These are phyloP conservation scores for Ancistrus triradiatus DNA, from an alignment of 2,113 vertebrate species.

Conservation along the genomic window DNA sequence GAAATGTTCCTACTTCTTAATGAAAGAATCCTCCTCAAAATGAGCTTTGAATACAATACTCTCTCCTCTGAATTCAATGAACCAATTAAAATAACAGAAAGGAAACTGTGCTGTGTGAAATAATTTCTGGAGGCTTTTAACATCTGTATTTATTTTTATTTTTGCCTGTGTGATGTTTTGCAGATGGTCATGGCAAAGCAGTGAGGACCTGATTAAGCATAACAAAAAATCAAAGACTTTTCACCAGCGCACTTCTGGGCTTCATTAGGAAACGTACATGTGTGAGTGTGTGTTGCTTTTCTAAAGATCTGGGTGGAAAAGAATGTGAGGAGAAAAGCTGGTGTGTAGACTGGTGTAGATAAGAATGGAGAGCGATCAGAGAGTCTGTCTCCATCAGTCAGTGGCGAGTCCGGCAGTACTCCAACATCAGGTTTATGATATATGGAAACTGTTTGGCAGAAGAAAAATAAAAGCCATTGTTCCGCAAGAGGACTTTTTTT, in stretches of 20 bases:
- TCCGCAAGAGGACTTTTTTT: neutral
- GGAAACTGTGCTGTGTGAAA: too few species aligned
- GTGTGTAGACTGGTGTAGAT: neutral
- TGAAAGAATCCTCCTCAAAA: too few species aligned
- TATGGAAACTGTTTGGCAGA: neutral
- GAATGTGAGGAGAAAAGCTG: neutral
- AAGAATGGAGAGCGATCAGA: neutral
- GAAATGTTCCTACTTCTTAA: too few species aligned
- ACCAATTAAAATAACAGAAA: too few species aligned
- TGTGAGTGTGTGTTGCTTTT: slow-evolving; percentile 2
- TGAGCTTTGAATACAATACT: too few species aligned
- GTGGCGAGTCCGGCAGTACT: neutral
- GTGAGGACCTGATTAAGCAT: neutral
- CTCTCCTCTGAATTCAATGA: too few species aligned
- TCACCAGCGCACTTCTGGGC: neutral
- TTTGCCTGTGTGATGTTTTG: neutral
- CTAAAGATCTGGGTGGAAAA: neutral
- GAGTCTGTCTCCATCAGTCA: neutral
- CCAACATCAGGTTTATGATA: neutral
- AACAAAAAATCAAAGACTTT: neutral
- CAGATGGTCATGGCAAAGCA: slow-evolving; percentile 1
- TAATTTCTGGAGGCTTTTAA: too few species aligned
- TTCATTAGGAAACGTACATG: slow-evolving; percentile 1
- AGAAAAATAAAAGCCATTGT: slow-evolving; percentile 10
- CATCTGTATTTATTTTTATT: neutral